Evolutionary conservation across 1,140 invertebrate genomes (phyloP), one percentile per base, ranked within the genome.

Genomic region (Mya arenaria): DNA sequence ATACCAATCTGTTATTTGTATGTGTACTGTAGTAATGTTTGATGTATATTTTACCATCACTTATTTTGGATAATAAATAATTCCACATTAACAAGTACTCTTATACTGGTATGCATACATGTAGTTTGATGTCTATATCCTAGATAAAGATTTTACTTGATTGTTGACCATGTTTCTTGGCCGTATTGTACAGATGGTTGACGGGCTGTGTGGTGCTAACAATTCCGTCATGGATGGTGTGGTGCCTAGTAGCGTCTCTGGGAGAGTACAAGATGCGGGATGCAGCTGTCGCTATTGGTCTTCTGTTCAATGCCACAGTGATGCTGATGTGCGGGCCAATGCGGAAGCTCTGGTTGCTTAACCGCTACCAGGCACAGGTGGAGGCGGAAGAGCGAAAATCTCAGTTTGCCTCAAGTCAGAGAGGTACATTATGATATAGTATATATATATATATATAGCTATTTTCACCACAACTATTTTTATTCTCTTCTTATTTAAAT

Each of bases 191-290:
- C 6, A 87, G 94, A 23, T 94, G 93, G 93, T 93, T 94, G 48
- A 84, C 93, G 32, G 89, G 91, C 8, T 92, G 92, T 32, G 87
- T 90, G 6, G 75, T 92, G 1, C 80, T 93, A 23, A 90, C 89
- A 17, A 89, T 91, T 15, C 87, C 91, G 8, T 84, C 89, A n/a
- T 94, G 93, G 93, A 81, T 93, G 6, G 87, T 92, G 1, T 94
- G 93, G 93, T 91, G 91, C n/a, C 79, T 93, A 4, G 89, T 93
- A 6, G 89, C 92, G 5, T 89, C 88, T 6, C 85, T 93, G 25
- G 88, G 90, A 15, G 89, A 90, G 4, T 83, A 91, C 41, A 85
- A 88, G 68, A 88, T 89, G 55, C 66, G 92, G 10, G 91, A 92
- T 80, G 85, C 88, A n/a, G 89, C 92, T 5, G 91, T 92, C 10